Conservation (phyloP, 2,797 vertebrate species). For the Carapus acus region DNA sequence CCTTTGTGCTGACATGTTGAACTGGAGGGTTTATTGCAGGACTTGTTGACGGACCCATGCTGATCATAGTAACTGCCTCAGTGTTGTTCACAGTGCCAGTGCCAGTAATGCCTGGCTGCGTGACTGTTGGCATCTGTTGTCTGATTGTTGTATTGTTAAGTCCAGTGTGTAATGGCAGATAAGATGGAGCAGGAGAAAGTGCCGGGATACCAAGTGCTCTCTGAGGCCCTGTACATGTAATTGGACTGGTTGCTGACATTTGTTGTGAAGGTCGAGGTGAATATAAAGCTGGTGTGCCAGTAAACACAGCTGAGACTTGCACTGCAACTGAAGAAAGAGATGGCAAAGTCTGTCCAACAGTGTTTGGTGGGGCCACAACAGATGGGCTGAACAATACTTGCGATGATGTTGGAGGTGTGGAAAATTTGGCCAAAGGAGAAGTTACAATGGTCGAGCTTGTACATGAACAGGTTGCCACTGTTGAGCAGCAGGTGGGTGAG, state of each 20-base stretch:
- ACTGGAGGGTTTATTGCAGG: slow-evolving; percentile 46
- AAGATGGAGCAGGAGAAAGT: slow-evolving; percentile 37
- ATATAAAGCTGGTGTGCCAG: slow-evolving; percentile 30
- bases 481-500: slow-evolving; percentile 26
- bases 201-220: slow-evolving; percentile 32
- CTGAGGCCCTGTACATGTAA: slow-evolving; percentile 31
- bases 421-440: slow-evolving; percentile 27
- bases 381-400: slow-evolving; percentile 31
- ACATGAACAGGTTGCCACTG: slow-evolving; percentile 23
- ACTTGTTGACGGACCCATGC: slow-evolving; percentile 50
- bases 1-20: slow-evolving; percentile 51
- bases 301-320: slow-evolving; percentile 10
- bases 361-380: slow-evolving; percentile 14
- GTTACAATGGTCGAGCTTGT: slow-evolving; percentile 27
- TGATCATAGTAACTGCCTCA: slow-evolving; percentile 56
- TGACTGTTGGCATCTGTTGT: slow-evolving; percentile 33
- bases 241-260: slow-evolving; percentile 24
- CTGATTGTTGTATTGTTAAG: slow-evolving; percentile 33
- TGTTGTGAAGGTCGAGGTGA: slow-evolving; percentile 42
- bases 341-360: slow-evolving; percentile 21
- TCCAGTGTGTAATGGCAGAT: slow-evolving; percentile 39
- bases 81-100: slow-evolving; percentile 61
- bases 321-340: slow-evolving; percentile 22
- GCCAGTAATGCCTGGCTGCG: slow-evolving; percentile 45
- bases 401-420: slow-evolving; percentile 36